These are phyloP conservation scores for Oreonectes daqikongensis DNA, from an alignment of 2,797 vertebrate genomes.

Conservation along the genomic window DNA sequence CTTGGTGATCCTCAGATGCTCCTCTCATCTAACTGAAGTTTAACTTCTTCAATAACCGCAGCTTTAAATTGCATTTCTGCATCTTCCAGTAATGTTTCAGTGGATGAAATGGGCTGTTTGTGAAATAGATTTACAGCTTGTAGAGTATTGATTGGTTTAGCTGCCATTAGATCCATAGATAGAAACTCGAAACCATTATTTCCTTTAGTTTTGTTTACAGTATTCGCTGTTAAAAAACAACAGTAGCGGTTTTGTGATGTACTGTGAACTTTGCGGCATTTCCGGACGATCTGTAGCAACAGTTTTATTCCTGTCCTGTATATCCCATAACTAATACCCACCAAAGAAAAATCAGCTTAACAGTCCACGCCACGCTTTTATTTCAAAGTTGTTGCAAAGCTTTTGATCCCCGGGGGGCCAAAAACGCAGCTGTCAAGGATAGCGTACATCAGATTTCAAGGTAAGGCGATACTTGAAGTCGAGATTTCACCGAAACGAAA, in stretches of 20 bases:
- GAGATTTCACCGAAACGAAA: slow-evolving; percentile 8
- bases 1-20: slow-evolving; percentile 17
- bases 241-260: not conserved
- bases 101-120: slow-evolving; percentile 44
- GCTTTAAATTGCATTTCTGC: slow-evolving; percentile 27
- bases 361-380: slow-evolving; percentile 50
- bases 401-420: slow-evolving; percentile 75
- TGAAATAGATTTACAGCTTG: slow-evolving; percentile 28
- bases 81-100: not conserved
- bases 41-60: slow-evolving; percentile 1
- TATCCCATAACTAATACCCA: slow-evolving; percentile 6
- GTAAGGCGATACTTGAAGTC: slow-evolving; percentile 64
- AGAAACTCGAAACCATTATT: slow-evolving; percentile 37
- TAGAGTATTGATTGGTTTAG: slow-evolving; percentile 27
- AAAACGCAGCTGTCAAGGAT: slow-evolving; percentile 75
- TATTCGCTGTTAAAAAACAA: not conserved
- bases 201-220: slow-evolving; percentile 21
- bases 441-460: slow-evolving; percentile 72
- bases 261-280: not conserved
- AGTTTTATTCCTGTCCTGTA: not conserved
- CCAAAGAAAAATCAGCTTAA: slow-evolving; percentile 29
- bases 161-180: slow-evolving; percentile 29
- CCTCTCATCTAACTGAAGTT: slow-evolving; percentile 18
- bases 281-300: not conserved
- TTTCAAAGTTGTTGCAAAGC: slow-evolving; percentile 70